Conservation (phyloP, 2,888 invertebrate species). For the Drosophila trichaetosa region DNA sequence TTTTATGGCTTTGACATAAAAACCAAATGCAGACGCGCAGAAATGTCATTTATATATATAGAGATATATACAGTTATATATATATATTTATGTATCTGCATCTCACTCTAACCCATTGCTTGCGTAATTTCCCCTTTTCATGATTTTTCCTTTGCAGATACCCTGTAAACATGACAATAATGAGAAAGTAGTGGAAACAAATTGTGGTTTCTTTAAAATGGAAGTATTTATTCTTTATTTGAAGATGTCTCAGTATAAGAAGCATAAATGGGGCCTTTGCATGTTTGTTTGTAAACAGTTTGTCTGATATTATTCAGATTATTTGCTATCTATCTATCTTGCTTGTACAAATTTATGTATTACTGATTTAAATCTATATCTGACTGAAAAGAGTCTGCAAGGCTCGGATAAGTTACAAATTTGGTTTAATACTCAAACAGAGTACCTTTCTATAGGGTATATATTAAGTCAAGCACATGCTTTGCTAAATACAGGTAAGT, state of each 20-base stretch:
- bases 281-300: background rate
- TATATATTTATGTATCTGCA: background rate
- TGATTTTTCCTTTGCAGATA: conserved; percentile 15
- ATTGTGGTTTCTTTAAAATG: background rate
- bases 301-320: background rate
- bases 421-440: no score
- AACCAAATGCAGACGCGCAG: conserved; percentile 48
- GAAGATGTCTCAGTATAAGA: background rate
- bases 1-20: conserved; percentile 76
- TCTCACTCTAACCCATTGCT: conserved; percentile 18
- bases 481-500: background rate
- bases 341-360: background rate
- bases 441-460: no score
- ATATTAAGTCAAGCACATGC: no score
- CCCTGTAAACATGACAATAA: conserved; percentile 6
- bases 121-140: conserved; percentile 69
- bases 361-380: background rate
- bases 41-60: conserved; percentile 58
- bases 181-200: background rate
- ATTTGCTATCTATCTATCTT: background rate
- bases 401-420: no score
- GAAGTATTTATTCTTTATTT: background rate
- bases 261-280: background rate
- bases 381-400: background rate
- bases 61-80: background rate